These are phyloP conservation scores for Pan paniscus DNA, from an alignment of 2,113 vertebrate genomes.

Conservation along the genomic window DNA sequence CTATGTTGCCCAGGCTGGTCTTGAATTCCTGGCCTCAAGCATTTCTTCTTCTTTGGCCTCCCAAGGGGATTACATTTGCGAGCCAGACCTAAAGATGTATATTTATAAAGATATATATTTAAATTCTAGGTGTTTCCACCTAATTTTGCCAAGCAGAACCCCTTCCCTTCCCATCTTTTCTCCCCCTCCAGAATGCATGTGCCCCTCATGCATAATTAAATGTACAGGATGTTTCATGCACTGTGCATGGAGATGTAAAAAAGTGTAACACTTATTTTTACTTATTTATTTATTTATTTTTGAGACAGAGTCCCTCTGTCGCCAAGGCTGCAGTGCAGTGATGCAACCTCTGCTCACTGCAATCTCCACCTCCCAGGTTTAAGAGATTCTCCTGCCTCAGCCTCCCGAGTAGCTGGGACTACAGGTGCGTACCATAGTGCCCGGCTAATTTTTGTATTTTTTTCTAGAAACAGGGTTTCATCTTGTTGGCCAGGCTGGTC, in stretches of 20 bases:
- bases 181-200: neutral
- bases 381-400: neutral
- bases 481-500: too few relatives aligned
- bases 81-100: neutral
- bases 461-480: too few relatives aligned
- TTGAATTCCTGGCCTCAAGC: neutral
- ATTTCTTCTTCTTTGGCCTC: neutral
- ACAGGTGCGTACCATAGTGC: too few relatives aligned
- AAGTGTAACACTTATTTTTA: neutral
- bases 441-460: too few relatives aligned
- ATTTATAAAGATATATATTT: neutral
- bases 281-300: neutral
- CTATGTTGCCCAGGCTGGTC: neutral
- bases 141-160: neutral
- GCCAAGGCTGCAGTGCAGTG: neutral
- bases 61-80: too few relatives aligned
- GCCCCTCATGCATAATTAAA: neutral
- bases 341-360: neutral
- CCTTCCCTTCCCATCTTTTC: neutral
- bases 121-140: neutral
- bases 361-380: neutral
- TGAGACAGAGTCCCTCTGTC: neutral
- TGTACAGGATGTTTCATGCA: neutral
- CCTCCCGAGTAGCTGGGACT: neutral
- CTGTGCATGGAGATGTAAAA: neutral